phyloP scores from a whole-genome alignment of 2,888 invertebrate species.

The Heliothis peltigera region DNA sequence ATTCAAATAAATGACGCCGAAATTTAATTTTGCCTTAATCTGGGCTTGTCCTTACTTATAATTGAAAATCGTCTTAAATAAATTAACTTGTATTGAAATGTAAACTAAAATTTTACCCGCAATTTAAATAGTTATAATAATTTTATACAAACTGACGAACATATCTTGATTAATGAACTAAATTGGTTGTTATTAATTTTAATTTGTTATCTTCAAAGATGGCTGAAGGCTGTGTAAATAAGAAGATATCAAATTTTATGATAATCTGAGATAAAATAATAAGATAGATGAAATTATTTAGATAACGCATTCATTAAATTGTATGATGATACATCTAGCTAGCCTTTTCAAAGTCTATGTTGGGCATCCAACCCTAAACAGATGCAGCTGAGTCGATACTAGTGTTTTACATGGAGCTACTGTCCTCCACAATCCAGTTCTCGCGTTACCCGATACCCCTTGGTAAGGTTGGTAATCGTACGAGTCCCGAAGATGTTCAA shows the following conservation, averaged over 20 bases:
- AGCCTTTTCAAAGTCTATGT: too few relatives aligned
- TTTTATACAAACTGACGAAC: background rate
- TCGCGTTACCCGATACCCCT: too few relatives aligned
- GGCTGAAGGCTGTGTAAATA: background rate
- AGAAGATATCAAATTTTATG: background rate
- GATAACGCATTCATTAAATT: too few relatives aligned
- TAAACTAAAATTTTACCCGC: slow-evolving; percentile 3
- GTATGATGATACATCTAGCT: too few relatives aligned
- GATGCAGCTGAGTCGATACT: too few relatives aligned
- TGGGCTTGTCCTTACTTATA: slow-evolving; percentile 37
- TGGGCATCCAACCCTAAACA: too few relatives aligned
- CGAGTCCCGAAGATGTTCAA: too few relatives aligned
- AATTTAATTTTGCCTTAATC: slow-evolving; percentile 43
- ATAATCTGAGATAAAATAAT: background rate
- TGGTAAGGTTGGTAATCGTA: too few relatives aligned
- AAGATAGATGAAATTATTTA: too few relatives aligned
- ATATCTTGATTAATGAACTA: background rate
- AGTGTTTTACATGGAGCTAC: too few relatives aligned
- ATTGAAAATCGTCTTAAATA: slow-evolving; percentile 33
- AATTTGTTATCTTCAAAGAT: slow-evolving; percentile 4
- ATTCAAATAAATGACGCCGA: slow-evolving; percentile 14
- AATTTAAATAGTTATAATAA: slow-evolving; percentile 3
- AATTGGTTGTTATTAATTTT: background rate
- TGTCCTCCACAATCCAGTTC: too few relatives aligned
- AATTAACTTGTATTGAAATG: slow-evolving; percentile 16